A percentile compares a stretch with the other conserved stretches of the same genome.
Conservation (phyloP, 2,797 vertebrate species). For the Rhincodon typus region DNA sequence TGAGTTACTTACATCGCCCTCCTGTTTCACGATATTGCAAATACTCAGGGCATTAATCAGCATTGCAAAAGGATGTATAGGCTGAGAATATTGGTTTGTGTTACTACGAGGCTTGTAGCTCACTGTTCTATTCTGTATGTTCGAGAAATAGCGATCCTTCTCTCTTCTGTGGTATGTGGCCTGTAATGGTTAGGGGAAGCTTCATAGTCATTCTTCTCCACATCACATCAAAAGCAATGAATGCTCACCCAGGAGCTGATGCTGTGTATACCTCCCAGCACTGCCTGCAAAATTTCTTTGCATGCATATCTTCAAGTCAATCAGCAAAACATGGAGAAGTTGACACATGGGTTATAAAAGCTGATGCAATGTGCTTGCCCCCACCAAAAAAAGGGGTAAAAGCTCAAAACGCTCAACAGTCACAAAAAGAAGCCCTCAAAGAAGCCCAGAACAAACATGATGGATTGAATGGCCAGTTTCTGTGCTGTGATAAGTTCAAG, state of each 20-base stretch:
- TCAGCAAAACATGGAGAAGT: not conserved
- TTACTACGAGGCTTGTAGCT: no score
- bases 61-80: not conserved
- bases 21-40: not conserved
- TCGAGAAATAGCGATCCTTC: no score
- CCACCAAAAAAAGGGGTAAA: no score
- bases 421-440: no score
- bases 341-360: not conserved
- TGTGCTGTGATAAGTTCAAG: not conserved
- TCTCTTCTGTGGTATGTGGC: no score
- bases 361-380: not conserved
- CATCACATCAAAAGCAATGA: no score
- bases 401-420: no score
- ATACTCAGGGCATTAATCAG: not conserved
- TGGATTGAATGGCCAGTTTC: no score
- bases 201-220: no score
- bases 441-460: no score
- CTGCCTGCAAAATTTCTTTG: not conserved
- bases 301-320: not conserved
- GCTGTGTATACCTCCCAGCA: not conserved
- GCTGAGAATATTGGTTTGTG: not conserved
- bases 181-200: no score
- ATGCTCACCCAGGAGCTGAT: not conserved
- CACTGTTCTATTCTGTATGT: no score
- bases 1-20: not conserved